Percentiles rank a stretch among this genome's conserved stretches.
phyloP scores from a whole-genome alignment of 2,888 invertebrate species.

The Lithophane semibrunnea region DNA sequence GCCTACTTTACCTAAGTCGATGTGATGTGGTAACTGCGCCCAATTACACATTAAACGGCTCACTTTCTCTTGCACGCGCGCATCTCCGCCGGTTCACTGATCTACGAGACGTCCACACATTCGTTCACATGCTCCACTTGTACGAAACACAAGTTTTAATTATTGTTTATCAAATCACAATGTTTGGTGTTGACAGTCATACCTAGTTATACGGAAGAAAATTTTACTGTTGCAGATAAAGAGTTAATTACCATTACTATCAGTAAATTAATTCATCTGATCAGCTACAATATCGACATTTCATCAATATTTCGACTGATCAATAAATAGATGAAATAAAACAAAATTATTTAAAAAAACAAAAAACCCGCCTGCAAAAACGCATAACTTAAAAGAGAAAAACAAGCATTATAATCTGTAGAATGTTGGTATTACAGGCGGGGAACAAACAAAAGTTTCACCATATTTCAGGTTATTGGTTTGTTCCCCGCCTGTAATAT shows the following conservation, averaged over 20 bases:
- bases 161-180: slow-evolving; percentile 7
- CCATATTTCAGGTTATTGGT: no score
- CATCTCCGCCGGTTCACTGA: slow-evolving; percentile 51
- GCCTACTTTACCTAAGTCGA: slow-evolving; percentile 51
- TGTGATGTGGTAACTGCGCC: slow-evolving; percentile 72
- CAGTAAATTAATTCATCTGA: background rate
- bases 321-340: no score
- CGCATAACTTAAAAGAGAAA: no score
- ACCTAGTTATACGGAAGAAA: background rate
- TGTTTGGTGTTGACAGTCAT: background rate
- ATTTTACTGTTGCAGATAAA: background rate
- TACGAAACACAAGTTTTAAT: background rate
- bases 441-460: no score
- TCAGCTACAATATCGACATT: background rate
- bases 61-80: slow-evolving; percentile 74
- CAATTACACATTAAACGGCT: slow-evolving; percentile 77
- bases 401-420: no score
- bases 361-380: no score
- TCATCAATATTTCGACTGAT: no score
- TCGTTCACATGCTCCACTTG: slow-evolving; percentile 33
- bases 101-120: slow-evolving; percentile 20
- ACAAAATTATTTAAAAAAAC: no score
- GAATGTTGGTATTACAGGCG: no score
- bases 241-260: background rate
- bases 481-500: no score